Percentiles rank a stretch among this genome's conserved stretches.
Conservation (phyloP, 2,888 invertebrate species). For the Aleiodes leptofemur region DNA sequence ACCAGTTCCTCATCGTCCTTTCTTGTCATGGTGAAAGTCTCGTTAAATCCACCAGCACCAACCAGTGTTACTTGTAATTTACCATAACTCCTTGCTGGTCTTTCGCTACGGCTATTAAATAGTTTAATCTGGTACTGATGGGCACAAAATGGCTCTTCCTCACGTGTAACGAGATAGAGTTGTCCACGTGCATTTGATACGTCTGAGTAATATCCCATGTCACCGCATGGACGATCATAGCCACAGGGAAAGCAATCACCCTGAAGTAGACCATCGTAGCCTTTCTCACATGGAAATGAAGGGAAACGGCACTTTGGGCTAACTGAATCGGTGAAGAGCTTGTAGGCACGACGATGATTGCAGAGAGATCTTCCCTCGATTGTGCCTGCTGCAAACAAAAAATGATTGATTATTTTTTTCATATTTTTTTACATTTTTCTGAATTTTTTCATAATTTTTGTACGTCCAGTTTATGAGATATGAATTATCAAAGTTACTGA, state of each 20-base stretch:
- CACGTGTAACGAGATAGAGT: slow-evolving; percentile 91
- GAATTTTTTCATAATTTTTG: too few relatives aligned
- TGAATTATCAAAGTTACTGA: too few relatives aligned
- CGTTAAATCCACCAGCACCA: slow-evolving; percentile 88
- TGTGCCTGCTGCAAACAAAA: slow-evolving; percentile 80
- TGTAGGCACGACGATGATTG: slow-evolving; percentile 94
- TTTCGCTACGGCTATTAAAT: slow-evolving; percentile 83
- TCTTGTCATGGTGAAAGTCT: slow-evolving; percentile 91
- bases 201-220: slow-evolving; percentile 96
- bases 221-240: slow-evolving; percentile 83
- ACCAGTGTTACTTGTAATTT: slow-evolving; percentile 86
- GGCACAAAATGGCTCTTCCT: slow-evolving; percentile 95
- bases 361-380: slow-evolving; percentile 92
- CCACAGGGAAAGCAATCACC: slow-evolving; percentile 87
- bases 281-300: slow-evolving; percentile 88
- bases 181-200: slow-evolving; percentile 88
- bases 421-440: too few relatives aligned
- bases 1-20: slow-evolving; percentile 87
- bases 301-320: slow-evolving; percentile 94
- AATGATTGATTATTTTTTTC: slow-evolving; percentile 39
- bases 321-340: slow-evolving; percentile 95
- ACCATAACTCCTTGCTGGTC: slow-evolving; percentile 85
- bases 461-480: too few relatives aligned
- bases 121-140: slow-evolving; percentile 92
- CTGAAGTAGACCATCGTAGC: slow-evolving; percentile 88